Percentiles rank a stretch among this genome's conserved stretches.
These are phyloP conservation scores for Diabrotica balteata DNA, from an alignment of 2,888 invertebrate genomes.

Conservation along the genomic window DNA sequence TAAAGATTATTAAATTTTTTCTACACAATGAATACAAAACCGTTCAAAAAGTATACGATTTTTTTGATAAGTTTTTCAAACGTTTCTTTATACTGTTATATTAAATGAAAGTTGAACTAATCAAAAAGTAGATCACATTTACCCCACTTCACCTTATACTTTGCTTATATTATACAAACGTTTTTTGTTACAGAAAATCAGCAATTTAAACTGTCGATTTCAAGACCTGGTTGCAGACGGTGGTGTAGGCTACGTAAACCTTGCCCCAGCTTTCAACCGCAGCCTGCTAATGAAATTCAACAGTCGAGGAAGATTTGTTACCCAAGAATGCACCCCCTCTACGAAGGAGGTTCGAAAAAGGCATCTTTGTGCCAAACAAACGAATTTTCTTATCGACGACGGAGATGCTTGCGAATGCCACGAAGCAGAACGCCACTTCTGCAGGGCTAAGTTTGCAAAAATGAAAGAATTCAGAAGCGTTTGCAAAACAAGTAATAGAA, in stretches of 20 bases:
- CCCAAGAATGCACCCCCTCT: conserved; percentile 16
- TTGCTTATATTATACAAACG: too few relatives aligned
- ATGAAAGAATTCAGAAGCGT: conserved; percentile 28
- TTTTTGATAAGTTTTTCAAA: too few relatives aligned
- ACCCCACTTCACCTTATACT: too few relatives aligned
- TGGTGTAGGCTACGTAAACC: conserved; percentile 25
- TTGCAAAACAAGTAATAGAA: conserved; percentile 24
- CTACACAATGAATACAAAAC: too few relatives aligned
- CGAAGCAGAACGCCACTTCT: conserved; percentile 25
- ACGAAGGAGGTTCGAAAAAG: conserved; percentile 15
- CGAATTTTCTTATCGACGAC: conserved; percentile 20
- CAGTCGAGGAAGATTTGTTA: conserved; percentile 26
- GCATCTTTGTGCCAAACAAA: conserved; percentile 11
- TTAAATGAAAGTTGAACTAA: too few relatives aligned
- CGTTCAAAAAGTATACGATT: too few relatives aligned
- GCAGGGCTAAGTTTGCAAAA: conserved; percentile 14
- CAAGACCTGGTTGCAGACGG: conserved; percentile 27
- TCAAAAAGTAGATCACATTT: too few relatives aligned
- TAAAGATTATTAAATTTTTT: too few relatives aligned
- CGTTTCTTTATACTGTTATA: too few relatives aligned
- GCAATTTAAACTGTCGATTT: conserved; percentile 31
- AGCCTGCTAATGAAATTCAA: conserved; percentile 36
- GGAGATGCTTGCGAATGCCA: conserved; percentile 28
- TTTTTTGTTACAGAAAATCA: conserved; percentile 35
- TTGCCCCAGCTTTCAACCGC: conserved; percentile 27